Percentiles rank a stretch among this genome's conserved stretches.
Conservation (phyloP, 2,888 invertebrate genomes). For the Oscheius onirici region DNA sequence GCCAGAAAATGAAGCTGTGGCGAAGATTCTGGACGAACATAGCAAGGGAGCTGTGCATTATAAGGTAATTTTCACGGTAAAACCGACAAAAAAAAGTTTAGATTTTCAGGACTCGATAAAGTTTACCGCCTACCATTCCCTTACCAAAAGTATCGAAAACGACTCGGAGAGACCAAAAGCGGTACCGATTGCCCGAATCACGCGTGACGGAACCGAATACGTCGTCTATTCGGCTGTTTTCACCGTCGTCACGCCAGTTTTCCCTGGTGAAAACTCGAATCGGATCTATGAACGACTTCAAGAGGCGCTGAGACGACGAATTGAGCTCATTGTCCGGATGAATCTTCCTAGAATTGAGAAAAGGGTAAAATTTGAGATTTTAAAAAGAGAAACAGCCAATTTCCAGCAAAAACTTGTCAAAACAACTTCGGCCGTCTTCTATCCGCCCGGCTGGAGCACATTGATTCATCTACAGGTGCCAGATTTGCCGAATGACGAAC, state of each 20-base stretch:
- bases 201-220: constrained; percentile 49
- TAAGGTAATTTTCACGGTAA: constrained; percentile 29
- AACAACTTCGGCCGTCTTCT: constrained; percentile 48
- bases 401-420: constrained; percentile 38
- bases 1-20: constrained; percentile 41
- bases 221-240: constrained; percentile 26
- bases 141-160: constrained; percentile 45
- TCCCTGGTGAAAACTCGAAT: constrained; percentile 44
- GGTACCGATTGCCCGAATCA: constrained; percentile 51
- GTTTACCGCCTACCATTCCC: constrained; percentile 39
- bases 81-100: neutral
- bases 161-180: constrained; percentile 51
- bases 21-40: constrained; percentile 43
- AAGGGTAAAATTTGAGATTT: constrained; percentile 28
- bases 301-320: constrained; percentile 43
- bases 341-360: constrained; percentile 43
- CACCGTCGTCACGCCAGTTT: constrained; percentile 45
- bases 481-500: constrained; percentile 7
- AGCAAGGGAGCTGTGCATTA: constrained; percentile 46
- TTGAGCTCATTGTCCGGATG: constrained; percentile 43
- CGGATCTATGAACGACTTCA: constrained; percentile 40
- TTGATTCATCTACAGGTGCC: constrained; percentile 55
- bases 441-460: constrained; percentile 55
- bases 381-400: too few relatives aligned
- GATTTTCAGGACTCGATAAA: constrained; percentile 40